phyloP scores from a whole-genome alignment of 2,113 vertebrate species.

The Rhombomys opimus region DNA sequence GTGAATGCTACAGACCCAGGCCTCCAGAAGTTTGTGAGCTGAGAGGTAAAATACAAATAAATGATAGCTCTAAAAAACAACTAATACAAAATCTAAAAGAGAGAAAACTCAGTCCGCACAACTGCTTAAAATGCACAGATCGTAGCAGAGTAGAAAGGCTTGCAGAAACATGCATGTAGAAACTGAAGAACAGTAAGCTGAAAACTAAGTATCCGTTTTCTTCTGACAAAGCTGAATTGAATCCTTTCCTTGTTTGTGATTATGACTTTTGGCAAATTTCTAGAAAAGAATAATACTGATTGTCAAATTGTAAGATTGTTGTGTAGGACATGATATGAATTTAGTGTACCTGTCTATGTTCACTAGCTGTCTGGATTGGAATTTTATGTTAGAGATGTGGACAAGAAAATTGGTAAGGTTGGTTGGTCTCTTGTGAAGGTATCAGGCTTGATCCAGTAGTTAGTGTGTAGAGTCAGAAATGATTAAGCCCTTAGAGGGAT shows the following conservation, averaged over 20 bases:
- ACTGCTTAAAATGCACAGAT: not conserved
- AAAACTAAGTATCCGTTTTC: not conserved
- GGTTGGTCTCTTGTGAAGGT: not conserved
- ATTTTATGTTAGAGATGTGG: not conserved
- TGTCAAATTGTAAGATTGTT: not conserved
- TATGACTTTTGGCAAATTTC: not conserved
- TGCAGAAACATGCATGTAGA: not conserved
- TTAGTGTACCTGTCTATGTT: not conserved
- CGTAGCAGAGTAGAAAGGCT: not conserved
- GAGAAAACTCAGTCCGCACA: constrained; percentile 2
- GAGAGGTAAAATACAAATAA: not conserved
- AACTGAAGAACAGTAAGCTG: not conserved
- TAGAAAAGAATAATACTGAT: constrained; percentile 13
- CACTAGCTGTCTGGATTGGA: not conserved
- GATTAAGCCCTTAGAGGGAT: not conserved
- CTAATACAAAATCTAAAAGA: not conserved
- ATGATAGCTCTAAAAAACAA: not conserved
- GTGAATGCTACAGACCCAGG: not conserved
- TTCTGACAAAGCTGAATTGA: not conserved
- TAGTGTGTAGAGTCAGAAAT: not conserved
- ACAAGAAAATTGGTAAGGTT: not conserved
- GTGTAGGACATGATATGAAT: not conserved
- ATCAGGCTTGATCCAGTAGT: not conserved
- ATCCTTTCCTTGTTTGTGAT: constrained; percentile 14
- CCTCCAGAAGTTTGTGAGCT: not conserved